Percentiles rank a stretch among this genome's conserved stretches.
phyloP scores from a whole-genome alignment of 2,113 vertebrate genomes.

The Marmota flaviventris region DNA sequence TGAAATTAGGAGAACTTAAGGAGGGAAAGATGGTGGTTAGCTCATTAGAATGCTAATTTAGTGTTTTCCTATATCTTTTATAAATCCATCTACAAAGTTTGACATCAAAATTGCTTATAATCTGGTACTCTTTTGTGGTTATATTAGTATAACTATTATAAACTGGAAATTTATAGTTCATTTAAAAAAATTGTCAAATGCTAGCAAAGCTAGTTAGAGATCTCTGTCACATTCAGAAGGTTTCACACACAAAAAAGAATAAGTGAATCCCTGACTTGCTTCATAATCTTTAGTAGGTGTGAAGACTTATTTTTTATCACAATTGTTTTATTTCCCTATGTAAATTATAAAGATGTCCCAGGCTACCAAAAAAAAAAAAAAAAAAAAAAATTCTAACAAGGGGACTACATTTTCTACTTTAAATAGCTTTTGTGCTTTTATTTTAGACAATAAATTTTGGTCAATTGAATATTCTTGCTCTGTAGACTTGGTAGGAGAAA shows the following conservation, averaged over 20 bases:
- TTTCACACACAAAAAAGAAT: neutral
- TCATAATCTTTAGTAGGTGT: neutral
- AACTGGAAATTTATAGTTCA: neutral
- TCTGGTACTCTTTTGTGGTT: neutral
- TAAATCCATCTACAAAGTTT: neutral
- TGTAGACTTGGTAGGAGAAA: constrained; percentile 28
- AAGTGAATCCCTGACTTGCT: neutral
- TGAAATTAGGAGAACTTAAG: neutral
- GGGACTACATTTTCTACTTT: neutral
- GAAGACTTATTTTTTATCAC: neutral
- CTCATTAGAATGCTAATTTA: neutral
- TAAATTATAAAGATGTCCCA: neutral
- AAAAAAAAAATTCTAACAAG: neutral
- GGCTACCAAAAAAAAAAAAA: neutral
- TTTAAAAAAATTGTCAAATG: neutral
- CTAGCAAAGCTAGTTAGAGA: neutral
- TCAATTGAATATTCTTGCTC: neutral
- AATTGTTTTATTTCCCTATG: neutral
- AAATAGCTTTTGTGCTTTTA: neutral
- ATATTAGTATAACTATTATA: neutral
- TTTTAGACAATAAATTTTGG: neutral
- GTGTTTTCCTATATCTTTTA: neutral
- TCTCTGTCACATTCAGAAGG: neutral
- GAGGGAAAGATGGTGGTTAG: neutral
- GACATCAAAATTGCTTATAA: neutral